Conservation (phyloP, 2,888 invertebrate genomes). For the Hyposoter didymator region DNA sequence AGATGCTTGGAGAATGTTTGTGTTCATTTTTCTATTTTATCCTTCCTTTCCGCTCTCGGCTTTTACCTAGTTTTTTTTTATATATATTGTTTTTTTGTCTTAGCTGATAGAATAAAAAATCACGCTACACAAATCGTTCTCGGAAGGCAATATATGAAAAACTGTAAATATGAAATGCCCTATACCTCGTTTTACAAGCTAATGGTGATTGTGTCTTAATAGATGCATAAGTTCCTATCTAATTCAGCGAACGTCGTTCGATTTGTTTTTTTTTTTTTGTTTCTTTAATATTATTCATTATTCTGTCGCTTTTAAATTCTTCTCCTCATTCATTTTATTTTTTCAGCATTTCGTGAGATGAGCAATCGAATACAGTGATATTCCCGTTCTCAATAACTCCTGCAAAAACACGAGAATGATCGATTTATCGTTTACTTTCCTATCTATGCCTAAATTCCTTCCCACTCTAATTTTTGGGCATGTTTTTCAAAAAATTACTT, state of each 20-base stretch:
- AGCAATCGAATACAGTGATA: constrained; percentile 64
- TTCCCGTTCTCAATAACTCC: constrained; percentile 69
- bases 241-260: constrained; percentile 75
- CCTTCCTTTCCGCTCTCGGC: constrained; percentile 18
- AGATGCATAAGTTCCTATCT: constrained; percentile 77
- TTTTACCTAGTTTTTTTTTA: constrained; percentile 16
- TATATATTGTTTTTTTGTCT: constrained; percentile 31
- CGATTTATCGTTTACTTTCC: constrained; percentile 55
- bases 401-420: constrained; percentile 65
- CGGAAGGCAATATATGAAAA: constrained; percentile 79
- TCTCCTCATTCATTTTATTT: neutral
- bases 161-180: constrained; percentile 80
- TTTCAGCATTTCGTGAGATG: neutral
- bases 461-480: constrained; percentile 64
- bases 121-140: constrained; percentile 77
- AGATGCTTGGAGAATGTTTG: constrained; percentile 66
- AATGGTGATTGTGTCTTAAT: constrained; percentile 79
- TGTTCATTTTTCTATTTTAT: constrained; percentile 29
- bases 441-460: constrained; percentile 64
- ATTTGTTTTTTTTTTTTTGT: constrained; percentile 68
- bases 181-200: constrained; percentile 79
- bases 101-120: constrained; percentile 69
- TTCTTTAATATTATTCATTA: constrained; percentile 3
- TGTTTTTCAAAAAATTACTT: constrained; percentile 67
- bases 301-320: neutral